phyloP scores from a whole-genome alignment of 2,888 invertebrate genomes.

The Apodemia duryi region DNA sequence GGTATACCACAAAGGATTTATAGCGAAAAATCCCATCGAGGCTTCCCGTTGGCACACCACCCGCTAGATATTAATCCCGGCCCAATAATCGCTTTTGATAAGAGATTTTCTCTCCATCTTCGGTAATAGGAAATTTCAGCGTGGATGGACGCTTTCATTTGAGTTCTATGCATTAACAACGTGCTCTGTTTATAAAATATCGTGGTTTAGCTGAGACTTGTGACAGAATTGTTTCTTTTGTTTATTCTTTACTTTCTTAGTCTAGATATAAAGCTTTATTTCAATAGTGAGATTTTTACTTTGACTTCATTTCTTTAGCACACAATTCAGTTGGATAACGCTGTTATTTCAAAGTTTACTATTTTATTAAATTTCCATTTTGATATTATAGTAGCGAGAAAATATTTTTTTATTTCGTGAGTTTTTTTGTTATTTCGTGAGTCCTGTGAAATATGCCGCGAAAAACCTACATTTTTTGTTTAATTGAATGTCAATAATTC shows the following conservation, averaged over 20 bases:
- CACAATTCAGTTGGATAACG: not conserved
- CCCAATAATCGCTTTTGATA: constrained; percentile 60
- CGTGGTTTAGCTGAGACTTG: not conserved
- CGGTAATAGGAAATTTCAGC: constrained; percentile 72
- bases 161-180: constrained; percentile 14
- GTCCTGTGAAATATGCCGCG: too few species aligned
- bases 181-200: constrained; percentile 13
- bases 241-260: not conserved
- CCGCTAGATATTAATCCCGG: constrained; percentile 63
- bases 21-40: constrained; percentile 54
- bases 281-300: constrained; percentile 1
- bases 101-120: constrained; percentile 68
- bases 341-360: not conserved
- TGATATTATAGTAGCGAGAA: too few species aligned
- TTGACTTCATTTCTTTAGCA: constrained; percentile 1
- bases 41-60: constrained; percentile 39
- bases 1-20: constrained; percentile 44
- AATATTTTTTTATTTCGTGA: too few species aligned
- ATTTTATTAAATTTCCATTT: not conserved
- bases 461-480: too few species aligned
- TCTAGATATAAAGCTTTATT: constrained; percentile 5
- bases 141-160: constrained; percentile 58
- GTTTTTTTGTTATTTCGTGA: too few species aligned
- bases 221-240: constrained; percentile 9
- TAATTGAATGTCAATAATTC: too few species aligned